phyloP scores from a whole-genome alignment of 2,797 vertebrate species.

The Typhlichthys subterraneus region DNA sequence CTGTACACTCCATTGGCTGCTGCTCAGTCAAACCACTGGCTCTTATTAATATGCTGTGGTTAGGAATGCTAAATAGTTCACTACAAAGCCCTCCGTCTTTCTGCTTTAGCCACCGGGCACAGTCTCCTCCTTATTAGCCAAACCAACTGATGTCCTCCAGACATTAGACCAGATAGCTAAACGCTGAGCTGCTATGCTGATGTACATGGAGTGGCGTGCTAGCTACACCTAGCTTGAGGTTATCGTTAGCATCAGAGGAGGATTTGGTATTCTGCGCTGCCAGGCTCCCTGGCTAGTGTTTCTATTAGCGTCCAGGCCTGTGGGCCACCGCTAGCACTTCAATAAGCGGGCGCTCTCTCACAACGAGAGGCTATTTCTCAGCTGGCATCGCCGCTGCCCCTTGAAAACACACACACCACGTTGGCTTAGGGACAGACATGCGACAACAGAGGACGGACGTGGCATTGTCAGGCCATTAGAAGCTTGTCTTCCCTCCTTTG shows the following conservation, averaged over 20 bases:
- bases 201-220: slow-evolving; percentile 62
- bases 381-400: slow-evolving; percentile 55
- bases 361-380: slow-evolving; percentile 48
- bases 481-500: slow-evolving; percentile 4
- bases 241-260: slow-evolving; percentile 68
- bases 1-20: slow-evolving; percentile 7
- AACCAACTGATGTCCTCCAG: slow-evolving; percentile 38
- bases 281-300: slow-evolving; percentile 64
- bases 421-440: slow-evolving; percentile 60
- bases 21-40: slow-evolving; percentile 42
- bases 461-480: slow-evolving; percentile 37
- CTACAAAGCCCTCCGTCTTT: slow-evolving; percentile 25
- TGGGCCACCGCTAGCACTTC: slow-evolving; percentile 61
- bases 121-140: slow-evolving; percentile 43
- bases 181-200: slow-evolving; percentile 56
- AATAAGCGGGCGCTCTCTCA: slow-evolving; percentile 62
- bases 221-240: slow-evolving; percentile 61
- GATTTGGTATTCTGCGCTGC: slow-evolving; percentile 67
- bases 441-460: slow-evolving; percentile 56
- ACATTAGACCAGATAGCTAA: slow-evolving; percentile 25
- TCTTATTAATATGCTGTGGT: slow-evolving; percentile 9
- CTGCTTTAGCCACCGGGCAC: slow-evolving; percentile 18
- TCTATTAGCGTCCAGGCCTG: slow-evolving; percentile 67
- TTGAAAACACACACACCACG: slow-evolving; percentile 35
- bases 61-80: slow-evolving; percentile 7